These are phyloP conservation scores for Actinostola sp. DNA, from an alignment of 92 coral and sea anemone genomes.

Conservation along the genomic window DNA sequence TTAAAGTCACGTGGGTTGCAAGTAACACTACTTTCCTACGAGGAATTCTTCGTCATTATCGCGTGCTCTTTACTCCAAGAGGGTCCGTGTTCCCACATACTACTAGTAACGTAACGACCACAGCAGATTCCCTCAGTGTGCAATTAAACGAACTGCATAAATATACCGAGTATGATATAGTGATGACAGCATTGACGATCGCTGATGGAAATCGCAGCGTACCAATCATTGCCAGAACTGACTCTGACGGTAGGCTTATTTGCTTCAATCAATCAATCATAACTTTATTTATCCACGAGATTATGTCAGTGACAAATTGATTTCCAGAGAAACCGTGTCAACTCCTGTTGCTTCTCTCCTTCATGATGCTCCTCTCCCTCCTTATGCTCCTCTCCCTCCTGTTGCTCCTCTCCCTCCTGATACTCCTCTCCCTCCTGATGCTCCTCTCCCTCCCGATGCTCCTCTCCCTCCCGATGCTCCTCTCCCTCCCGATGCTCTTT, in stretches of 20 bases:
- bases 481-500: too few relatives aligned
- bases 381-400: too few relatives aligned
- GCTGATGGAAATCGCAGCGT: conserved; percentile 31
- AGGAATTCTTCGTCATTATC: conserved; percentile 26
- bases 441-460: too few relatives aligned
- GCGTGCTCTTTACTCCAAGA: conserved; percentile 25
- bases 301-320: too few relatives aligned
- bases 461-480: too few relatives aligned
- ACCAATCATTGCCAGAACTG: conserved; percentile 14
- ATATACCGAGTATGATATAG: conserved; percentile 21
- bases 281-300: not conserved
- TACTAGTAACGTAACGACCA: conserved; percentile 17
- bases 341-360: too few relatives aligned
- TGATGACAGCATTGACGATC: conserved; percentile 7
- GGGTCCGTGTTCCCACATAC: conserved; percentile 25
- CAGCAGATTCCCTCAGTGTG: not conserved
- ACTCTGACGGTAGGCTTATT: conserved; percentile 20
- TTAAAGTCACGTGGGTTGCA: conserved; percentile 35
- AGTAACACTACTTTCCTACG: conserved; percentile 29
- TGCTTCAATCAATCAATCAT: too few relatives aligned
- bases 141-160: conserved; percentile 16
- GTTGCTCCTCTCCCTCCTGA: too few relatives aligned
- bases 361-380: too few relatives aligned
- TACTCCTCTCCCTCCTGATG: too few relatives aligned
- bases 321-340: too few relatives aligned